Conservation (phyloP, 2,888 invertebrate species). For the Noctua janthe region DNA sequence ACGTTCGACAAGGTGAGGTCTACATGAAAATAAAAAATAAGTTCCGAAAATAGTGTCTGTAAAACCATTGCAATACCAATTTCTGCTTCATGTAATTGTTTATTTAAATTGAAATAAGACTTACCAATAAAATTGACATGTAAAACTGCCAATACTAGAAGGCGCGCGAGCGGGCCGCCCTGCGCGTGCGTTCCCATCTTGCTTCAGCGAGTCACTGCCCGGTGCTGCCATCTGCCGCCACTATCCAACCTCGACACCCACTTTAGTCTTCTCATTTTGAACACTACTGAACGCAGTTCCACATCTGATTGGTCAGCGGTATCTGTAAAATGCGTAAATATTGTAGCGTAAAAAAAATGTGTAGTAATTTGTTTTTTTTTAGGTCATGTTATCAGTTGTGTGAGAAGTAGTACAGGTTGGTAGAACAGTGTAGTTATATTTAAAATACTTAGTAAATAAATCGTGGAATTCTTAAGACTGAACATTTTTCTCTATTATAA, state of each 20-base stretch:
- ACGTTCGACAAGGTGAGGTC: not conserved
- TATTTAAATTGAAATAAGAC: slow-evolving; percentile 53
- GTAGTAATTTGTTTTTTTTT: not conserved
- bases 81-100: too few relatives aligned
- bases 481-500: not conserved
- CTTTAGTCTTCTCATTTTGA: slow-evolving; percentile 75
- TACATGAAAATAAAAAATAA: not conserved
- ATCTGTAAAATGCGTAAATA: slow-evolving; percentile 34
- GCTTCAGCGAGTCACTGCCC: slow-evolving; percentile 81
- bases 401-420: not conserved
- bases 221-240: slow-evolving; percentile 82
- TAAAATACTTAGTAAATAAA: not conserved
- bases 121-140: slow-evolving; percentile 89
- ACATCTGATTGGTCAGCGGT: slow-evolving; percentile 24
- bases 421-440: not conserved
- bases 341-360: not conserved
- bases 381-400: not conserved
- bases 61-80: not conserved
- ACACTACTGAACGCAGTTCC: slow-evolving; percentile 31
- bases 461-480: not conserved
- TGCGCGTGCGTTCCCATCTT: slow-evolving; percentile 84
- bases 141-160: slow-evolving; percentile 83
- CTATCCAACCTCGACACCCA: slow-evolving; percentile 71
- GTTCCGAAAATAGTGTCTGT: not conserved
- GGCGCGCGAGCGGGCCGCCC: slow-evolving; percentile 85